These are phyloP conservation scores for Gryon sp. DNA, from an alignment of 1,140 invertebrate species.

Conservation along the genomic window DNA sequence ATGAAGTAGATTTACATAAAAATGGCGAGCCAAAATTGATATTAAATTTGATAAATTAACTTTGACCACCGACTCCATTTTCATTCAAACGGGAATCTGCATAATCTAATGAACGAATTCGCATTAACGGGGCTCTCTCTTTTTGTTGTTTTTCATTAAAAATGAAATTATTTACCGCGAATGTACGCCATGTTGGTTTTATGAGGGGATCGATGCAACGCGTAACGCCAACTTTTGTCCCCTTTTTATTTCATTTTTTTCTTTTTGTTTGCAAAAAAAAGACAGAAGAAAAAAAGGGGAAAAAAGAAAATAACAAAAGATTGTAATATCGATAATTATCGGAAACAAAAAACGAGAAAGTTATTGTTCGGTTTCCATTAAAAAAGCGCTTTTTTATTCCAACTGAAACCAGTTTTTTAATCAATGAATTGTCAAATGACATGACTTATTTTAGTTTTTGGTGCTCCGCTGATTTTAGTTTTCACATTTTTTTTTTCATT, in stretches of 20 bases:
- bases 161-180: slow-evolving; percentile 37
- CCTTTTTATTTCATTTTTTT: neutral
- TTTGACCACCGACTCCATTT: slow-evolving; percentile 40
- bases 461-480: no score
- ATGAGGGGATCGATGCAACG: slow-evolving; percentile 16
- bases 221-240: slow-evolving; percentile 26
- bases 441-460: neutral
- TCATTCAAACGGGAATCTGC: slow-evolving; percentile 48
- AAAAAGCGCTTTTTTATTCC: slow-evolving; percentile 24
- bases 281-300: no score
- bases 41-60: slow-evolving; percentile 56
- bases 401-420: neutral
- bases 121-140: slow-evolving; percentile 18
- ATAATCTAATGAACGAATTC: slow-evolving; percentile 54
- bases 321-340: slow-evolving; percentile 29
- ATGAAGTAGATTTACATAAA: slow-evolving; percentile 49
- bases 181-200: slow-evolving; percentile 11
- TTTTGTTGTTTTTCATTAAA: slow-evolving; percentile 31
- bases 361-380: slow-evolving; percentile 26
- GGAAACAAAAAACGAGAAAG: slow-evolving; percentile 8
- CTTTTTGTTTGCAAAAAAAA: no score
- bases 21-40: slow-evolving; percentile 47
- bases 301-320: slow-evolving; percentile 19
- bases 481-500: no score
- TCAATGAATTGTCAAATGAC: neutral